Evolutionary conservation across 2,797 vertebrate genomes (phyloP).

Genomic region (Limnodromus scolopaceus): DNA sequence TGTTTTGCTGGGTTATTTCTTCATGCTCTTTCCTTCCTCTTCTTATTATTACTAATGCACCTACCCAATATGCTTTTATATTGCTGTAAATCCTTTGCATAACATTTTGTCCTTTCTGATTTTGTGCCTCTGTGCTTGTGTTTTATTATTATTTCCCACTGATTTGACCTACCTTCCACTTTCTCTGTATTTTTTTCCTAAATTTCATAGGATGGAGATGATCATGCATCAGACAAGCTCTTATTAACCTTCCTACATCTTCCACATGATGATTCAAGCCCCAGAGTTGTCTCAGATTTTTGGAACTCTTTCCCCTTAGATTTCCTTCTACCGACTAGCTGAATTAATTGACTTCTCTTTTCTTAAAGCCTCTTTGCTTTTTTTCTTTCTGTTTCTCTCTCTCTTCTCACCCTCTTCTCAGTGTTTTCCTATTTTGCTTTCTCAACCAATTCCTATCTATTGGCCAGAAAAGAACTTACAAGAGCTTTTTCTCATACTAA

Average conservation of each 20-base stretch:
- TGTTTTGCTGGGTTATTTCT: conserved; percentile 44
- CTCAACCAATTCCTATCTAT: not conserved
- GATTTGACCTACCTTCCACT: not conserved
- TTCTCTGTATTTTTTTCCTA: not conserved
- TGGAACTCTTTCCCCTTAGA: not conserved
- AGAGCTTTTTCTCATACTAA: not conserved
- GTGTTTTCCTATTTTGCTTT: not conserved
- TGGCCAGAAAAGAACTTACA: not conserved
- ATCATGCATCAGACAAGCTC: not conserved
- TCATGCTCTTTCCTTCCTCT: not conserved
- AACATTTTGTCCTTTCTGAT: not conserved
- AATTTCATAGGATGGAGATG: not conserved
- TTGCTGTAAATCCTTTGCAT: not conserved
- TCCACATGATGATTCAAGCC: not conserved
- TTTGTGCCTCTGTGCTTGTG: not conserved
- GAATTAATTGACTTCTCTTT: not conserved
- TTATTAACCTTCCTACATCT: not conserved
- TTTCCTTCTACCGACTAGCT: not conserved
- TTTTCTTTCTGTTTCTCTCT: not conserved
- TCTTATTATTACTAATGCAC: not conserved
- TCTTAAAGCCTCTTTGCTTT: not conserved
- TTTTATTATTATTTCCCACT: not conserved
- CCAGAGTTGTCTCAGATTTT: not conserved
- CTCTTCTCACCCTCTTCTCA: not conserved
- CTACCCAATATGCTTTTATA: not conserved